Evolutionary conservation across 2,888 invertebrate genomes (phyloP).

Genomic region (Sepioteuthis lessoniana): DNA sequence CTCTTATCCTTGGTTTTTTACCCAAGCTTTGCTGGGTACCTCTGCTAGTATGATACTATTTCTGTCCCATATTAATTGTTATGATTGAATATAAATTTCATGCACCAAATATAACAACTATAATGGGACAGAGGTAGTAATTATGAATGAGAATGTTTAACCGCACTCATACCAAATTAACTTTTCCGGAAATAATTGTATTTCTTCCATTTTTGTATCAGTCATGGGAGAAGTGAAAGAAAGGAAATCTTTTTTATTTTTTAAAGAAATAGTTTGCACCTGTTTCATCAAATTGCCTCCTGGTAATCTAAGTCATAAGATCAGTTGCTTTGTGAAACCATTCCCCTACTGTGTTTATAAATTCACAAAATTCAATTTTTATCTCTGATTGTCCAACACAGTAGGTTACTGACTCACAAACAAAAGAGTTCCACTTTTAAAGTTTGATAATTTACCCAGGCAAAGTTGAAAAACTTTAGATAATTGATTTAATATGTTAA

Average conservation of each 20-base stretch:
- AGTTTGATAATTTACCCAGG: constrained; percentile 10
- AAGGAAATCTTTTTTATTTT: background rate
- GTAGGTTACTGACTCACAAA: background rate
- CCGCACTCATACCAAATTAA: background rate
- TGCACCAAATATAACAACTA: too few relatives aligned
- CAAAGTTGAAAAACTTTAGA: background rate
- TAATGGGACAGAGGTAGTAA: background rate
- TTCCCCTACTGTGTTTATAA: background rate
- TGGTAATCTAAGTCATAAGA: background rate
- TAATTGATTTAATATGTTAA: constrained; percentile 23
- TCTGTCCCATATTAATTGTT: too few relatives aligned
- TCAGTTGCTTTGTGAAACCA: constrained; percentile 8
- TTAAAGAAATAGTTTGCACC: background rate
- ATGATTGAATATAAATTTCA: too few relatives aligned
- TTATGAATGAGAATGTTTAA: background rate
- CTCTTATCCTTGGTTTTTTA: too few relatives aligned
- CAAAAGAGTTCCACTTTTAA: constrained; percentile 11
- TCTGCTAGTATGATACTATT: too few relatives aligned
- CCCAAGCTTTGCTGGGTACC: too few relatives aligned
- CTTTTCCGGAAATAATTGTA: background rate
- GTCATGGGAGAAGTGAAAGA: background rate
- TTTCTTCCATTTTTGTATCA: background rate
- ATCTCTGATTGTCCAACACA: constrained; percentile 17
- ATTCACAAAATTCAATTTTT: constrained; percentile 33
- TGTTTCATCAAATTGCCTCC: background rate